Percentiles rank a stretch among this genome's conserved stretches.
Conservation (phyloP, 1,140 invertebrate genomes). For the Cotesia glomerata region DNA sequence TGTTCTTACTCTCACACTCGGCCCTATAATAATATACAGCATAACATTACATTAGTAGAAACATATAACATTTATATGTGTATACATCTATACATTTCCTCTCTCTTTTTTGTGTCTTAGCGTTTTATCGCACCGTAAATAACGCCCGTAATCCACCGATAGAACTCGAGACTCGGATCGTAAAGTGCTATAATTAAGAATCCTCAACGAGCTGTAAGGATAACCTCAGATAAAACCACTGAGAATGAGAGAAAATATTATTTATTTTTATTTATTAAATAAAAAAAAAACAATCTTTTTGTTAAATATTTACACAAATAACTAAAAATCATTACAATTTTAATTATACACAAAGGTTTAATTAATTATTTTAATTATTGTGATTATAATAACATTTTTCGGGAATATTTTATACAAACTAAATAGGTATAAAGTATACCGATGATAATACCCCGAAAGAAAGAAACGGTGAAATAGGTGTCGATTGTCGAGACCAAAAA, state of each 20-base stretch:
- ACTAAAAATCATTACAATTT: neutral
- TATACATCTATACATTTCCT: neutral
- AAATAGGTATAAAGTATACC: no score
- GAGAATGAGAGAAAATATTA: slow-evolving; percentile 25
- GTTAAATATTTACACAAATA: slow-evolving; percentile 5
- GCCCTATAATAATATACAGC: neutral
- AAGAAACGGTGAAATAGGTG: no score
- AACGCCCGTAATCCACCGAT: slow-evolving; percentile 32
- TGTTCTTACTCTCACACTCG: slow-evolving; percentile 3
- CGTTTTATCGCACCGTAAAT: slow-evolving; percentile 33
- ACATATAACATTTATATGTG: no score
- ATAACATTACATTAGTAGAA: no score
- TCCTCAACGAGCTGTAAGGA: slow-evolving; percentile 30
- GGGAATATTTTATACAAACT: no score
- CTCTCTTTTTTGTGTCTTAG: slow-evolving; percentile 9
- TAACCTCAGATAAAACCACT: slow-evolving; percentile 29
- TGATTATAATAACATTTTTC: no score
- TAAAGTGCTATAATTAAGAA: slow-evolving; percentile 35
- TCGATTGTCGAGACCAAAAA: no score
- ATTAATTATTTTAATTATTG: no score
- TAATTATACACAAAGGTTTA: no score
- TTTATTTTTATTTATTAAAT: neutral
- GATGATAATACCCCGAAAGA: no score
- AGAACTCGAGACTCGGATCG: slow-evolving; percentile 28
- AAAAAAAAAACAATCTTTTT: no score